These are phyloP conservation scores for Sebastes cheni DNA, from an alignment of 2,797 vertebrate genomes.

Conservation along the genomic window DNA sequence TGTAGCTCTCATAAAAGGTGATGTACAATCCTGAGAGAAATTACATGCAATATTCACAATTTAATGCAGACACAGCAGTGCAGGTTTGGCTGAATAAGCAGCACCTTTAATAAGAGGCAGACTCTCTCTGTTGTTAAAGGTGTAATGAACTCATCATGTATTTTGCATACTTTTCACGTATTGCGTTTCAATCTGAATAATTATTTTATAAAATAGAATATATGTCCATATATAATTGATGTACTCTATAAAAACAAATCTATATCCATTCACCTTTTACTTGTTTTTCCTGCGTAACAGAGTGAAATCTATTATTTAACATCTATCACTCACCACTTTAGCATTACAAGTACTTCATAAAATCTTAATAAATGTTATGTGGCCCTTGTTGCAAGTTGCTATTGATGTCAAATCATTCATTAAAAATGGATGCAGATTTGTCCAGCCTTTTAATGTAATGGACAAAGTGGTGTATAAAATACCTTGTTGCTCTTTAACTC, in stretches of 20 bases:
- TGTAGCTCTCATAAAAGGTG: neutral
- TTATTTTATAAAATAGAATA: neutral
- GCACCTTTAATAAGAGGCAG: neutral
- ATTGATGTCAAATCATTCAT: slow-evolving; percentile 61
- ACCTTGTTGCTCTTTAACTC: slow-evolving; percentile 6
- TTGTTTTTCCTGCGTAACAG: neutral
- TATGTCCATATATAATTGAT: neutral
- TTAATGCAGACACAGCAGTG: slow-evolving; percentile 16
- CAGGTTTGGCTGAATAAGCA: slow-evolving; percentile 46
- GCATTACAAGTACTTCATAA: slow-evolving; percentile 54
- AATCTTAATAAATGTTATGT: slow-evolving; percentile 55
- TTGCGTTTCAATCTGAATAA: neutral
- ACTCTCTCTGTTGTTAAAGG: neutral
- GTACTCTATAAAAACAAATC: neutral
- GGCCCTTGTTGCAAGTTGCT: slow-evolving; percentile 39
- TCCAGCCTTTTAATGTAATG: slow-evolving; percentile 51
- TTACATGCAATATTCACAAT: slow-evolving; percentile 28
- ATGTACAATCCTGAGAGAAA: slow-evolving; percentile 13
- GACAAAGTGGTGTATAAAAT: slow-evolving; percentile 34
- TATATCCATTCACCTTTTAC: neutral
- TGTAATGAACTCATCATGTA: neutral
- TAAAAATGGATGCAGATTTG: slow-evolving; percentile 65
- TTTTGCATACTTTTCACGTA: neutral
- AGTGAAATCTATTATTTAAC: slow-evolving; percentile 44
- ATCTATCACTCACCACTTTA: slow-evolving; percentile 44